These are phyloP conservation scores for Ceratina australensis DNA, from an alignment of 1,140 invertebrate genomes.

Conservation along the genomic window DNA sequence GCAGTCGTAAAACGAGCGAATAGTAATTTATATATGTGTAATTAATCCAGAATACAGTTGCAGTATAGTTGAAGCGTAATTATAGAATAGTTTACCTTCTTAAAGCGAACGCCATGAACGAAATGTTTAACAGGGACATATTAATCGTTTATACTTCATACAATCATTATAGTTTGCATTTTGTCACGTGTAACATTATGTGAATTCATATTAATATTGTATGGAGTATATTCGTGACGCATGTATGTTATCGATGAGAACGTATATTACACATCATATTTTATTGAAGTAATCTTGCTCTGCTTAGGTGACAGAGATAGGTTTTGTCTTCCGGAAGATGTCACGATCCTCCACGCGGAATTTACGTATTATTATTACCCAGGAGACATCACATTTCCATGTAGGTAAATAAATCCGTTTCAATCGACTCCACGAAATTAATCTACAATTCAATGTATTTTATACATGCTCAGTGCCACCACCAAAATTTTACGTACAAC, in stretches of 20 bases:
- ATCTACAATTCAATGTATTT: conserved; percentile 38
- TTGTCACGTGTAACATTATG: neutral
- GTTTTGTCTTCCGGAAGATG: conserved; percentile 91
- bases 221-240: conserved; percentile 26
- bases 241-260: conserved; percentile 31
- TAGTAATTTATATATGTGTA: conserved; percentile 1
- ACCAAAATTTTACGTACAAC: conserved; percentile 93
- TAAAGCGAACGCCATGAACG: neutral
- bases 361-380: conserved; percentile 99
- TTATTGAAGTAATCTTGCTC: conserved; percentile 55
- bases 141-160: neutral
- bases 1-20: neutral
- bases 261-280: neutral
- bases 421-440: conserved; percentile 29
- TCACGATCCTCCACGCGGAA: conserved; percentile 95
- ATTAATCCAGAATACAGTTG: neutral
- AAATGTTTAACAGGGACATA: conserved; percentile 5
- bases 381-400: conserved; percentile 93
- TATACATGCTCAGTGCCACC: conserved; percentile 87
- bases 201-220: conserved; percentile 9
- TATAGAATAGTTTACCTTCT: neutral
- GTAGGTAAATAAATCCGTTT: conserved; percentile 81
- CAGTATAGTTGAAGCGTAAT: neutral
- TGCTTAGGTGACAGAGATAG: conserved; percentile 90
- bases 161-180: conserved; percentile 16